These are phyloP conservation scores for Ophion slaviceki DNA, from an alignment of 2,888 invertebrate species.

Conservation along the genomic window DNA sequence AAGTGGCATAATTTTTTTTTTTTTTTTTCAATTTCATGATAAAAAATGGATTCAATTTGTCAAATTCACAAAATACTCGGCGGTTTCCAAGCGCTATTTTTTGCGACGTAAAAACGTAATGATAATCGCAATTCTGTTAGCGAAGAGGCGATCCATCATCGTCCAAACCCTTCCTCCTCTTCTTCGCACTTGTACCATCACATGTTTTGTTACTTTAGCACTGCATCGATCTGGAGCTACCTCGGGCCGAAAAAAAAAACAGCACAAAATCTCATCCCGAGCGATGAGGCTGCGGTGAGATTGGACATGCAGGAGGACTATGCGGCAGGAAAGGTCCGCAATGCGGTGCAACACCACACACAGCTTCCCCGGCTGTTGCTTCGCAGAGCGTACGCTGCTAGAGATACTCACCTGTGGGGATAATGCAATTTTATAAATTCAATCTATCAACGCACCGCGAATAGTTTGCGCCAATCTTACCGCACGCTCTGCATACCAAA, in stretches of 20 bases:
- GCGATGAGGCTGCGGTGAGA: background rate
- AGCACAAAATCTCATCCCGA: background rate
- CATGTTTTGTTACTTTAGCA: too few relatives aligned
- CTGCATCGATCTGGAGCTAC: too few relatives aligned
- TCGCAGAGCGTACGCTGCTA: background rate
- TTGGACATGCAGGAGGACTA: background rate
- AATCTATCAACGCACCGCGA: background rate
- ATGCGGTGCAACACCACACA: slow-evolving; percentile 63
- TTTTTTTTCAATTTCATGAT: too few relatives aligned
- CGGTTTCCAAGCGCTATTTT: too few relatives aligned
- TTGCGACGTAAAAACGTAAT: too few relatives aligned
- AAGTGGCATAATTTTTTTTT: too few relatives aligned
- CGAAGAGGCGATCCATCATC: too few relatives aligned
- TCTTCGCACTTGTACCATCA: too few relatives aligned
- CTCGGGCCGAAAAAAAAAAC: background rate
- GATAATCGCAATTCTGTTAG: too few relatives aligned
- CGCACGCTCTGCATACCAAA: slow-evolving; percentile 71
- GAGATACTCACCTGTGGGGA: slow-evolving; percentile 56
- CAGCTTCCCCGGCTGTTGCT: slow-evolving; percentile 19
- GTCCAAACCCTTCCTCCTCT: too few relatives aligned
- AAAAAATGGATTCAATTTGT: too few relatives aligned
- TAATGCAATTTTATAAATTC: slow-evolving; percentile 60
- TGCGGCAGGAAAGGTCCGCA: slow-evolving; percentile 68
- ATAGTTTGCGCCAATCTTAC: background rate
- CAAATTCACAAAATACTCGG: too few relatives aligned